These are phyloP conservation scores for Troides aeacus DNA, from an alignment of 2,888 invertebrate genomes.

Conservation along the genomic window DNA sequence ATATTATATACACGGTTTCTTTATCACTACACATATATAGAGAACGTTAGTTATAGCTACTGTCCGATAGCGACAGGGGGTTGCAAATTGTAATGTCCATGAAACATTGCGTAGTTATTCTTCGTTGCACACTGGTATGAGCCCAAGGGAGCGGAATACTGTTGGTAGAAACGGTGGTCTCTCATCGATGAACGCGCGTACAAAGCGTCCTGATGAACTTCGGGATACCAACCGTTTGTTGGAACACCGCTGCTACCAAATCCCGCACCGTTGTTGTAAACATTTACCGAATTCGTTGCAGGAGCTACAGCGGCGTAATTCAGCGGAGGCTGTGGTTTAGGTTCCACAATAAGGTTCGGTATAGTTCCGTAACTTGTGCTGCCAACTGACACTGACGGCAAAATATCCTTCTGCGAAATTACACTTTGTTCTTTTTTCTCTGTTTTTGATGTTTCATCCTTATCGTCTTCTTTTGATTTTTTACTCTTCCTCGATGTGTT, in stretches of 20 bases:
- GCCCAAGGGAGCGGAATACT: slow-evolving; percentile 59
- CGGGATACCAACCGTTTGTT: slow-evolving; percentile 60
- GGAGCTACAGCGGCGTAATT: slow-evolving; percentile 15
- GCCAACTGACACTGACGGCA: slow-evolving; percentile 29
- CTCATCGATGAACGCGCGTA: slow-evolving; percentile 57
- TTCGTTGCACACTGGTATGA: slow-evolving; percentile 73
- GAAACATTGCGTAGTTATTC: slow-evolving; percentile 73
- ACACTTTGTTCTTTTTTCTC: slow-evolving; percentile 45
- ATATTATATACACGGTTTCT: slow-evolving; percentile 22
- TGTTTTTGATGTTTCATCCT: slow-evolving; percentile 57
- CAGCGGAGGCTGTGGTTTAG: slow-evolving; percentile 13
- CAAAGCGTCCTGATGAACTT: slow-evolving; percentile 59
- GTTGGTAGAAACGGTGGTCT: slow-evolving; percentile 66
- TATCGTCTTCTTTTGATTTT: slow-evolving; percentile 65
- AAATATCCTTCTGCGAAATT: slow-evolving; percentile 26
- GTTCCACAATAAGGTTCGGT: slow-evolving; percentile 10
- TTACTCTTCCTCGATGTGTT: slow-evolving; percentile 79
- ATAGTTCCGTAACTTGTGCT: slow-evolving; percentile 37
- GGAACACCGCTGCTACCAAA: slow-evolving; percentile 52
- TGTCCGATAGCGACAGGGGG: slow-evolving; percentile 73
- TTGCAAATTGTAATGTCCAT: slow-evolving; percentile 74
- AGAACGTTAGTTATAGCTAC: slow-evolving; percentile 41
- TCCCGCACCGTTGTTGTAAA: slow-evolving; percentile 53
- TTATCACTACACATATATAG: slow-evolving; percentile 19
- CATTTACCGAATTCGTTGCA: slow-evolving; percentile 42